Percentiles rank a stretch among this genome's conserved stretches.
phyloP scores from a whole-genome alignment of 2,888 invertebrate genomes.

The Salpingus planirostris region DNA sequence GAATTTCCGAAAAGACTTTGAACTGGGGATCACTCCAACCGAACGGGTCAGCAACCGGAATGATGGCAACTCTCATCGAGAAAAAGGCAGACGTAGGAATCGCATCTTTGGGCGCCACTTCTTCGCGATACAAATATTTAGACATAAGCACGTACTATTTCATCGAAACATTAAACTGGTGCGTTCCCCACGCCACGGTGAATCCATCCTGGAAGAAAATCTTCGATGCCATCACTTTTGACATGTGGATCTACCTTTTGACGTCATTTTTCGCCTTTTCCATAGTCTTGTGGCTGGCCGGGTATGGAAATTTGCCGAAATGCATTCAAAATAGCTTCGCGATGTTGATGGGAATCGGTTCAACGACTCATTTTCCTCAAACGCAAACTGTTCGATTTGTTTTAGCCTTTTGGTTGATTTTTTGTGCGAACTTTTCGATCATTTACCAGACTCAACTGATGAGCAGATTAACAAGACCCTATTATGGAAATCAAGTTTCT shows the following conservation, averaged over 20 bases:
- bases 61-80: constrained; percentile 15
- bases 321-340: constrained; percentile 10
- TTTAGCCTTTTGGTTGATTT: constrained; percentile 16
- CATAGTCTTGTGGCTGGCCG: no score
- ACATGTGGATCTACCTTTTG: constrained; percentile 2
- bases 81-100: constrained; percentile 18
- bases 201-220: constrained; percentile 16
- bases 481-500: constrained; percentile 13
- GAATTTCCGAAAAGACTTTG: constrained; percentile 12
- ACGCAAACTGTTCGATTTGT: constrained; percentile 8
- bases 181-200: constrained; percentile 15
- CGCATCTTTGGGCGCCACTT: constrained; percentile 13
- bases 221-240: constrained; percentile 7
- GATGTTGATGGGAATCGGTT: constrained; percentile 7
- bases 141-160: constrained; percentile 16
- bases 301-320: constrained; percentile 8
- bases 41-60: constrained; percentile 17
- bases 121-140: constrained; percentile 9
- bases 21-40: constrained; percentile 17
- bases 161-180: constrained; percentile 16
- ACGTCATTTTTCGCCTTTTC: not conserved
- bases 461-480: constrained; percentile 16
- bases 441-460: constrained; percentile 18
- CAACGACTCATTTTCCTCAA: constrained; percentile 7
- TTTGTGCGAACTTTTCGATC: constrained; percentile 12